Evolutionary conservation across 2,888 invertebrate species (phyloP).

Genomic region (Drosophila ustulata): DNA sequence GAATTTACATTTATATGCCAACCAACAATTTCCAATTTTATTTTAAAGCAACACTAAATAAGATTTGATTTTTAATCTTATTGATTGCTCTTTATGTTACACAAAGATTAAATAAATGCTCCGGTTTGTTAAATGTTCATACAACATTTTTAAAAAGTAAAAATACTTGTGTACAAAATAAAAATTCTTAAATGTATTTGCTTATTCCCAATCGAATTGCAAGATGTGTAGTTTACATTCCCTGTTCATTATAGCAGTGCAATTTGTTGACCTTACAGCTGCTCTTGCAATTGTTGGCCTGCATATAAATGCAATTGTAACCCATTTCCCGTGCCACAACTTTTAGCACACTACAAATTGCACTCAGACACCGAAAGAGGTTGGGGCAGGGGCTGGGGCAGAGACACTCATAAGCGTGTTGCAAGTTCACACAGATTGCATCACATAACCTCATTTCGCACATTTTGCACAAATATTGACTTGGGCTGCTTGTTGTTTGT

Average conservation of each 20-base stretch:
- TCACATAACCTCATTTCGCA: conserved; percentile 66
- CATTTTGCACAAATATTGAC: conserved; percentile 74
- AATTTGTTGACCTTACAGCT: conserved; percentile 47
- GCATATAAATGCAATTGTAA: conserved; percentile 54
- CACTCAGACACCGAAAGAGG: conserved; percentile 9
- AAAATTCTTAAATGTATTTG: no score
- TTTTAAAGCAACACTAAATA: no score
- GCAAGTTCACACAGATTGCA: conserved; percentile 68
- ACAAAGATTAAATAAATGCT: no score
- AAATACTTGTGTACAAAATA: no score
- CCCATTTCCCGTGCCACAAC: conserved; percentile 25
- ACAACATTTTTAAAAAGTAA: no score
- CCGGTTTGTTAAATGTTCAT: no score
- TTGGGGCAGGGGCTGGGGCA: background rate
- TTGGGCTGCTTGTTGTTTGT: conserved; percentile 45
- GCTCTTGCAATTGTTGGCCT: conserved; percentile 26
- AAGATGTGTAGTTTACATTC: background rate
- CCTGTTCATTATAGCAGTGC: conserved; percentile 8
- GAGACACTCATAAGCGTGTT: conserved; percentile 30
- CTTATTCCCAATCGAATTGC: background rate
- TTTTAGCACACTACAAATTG: conserved; percentile 46
- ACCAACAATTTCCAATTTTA: no score
- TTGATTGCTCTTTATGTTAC: no score
- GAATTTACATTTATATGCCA: no score
- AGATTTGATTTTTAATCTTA: no score